Base-by-base conservation (phyloP, 2,888 invertebrate species). In the Eupeodes luniger region DNA sequence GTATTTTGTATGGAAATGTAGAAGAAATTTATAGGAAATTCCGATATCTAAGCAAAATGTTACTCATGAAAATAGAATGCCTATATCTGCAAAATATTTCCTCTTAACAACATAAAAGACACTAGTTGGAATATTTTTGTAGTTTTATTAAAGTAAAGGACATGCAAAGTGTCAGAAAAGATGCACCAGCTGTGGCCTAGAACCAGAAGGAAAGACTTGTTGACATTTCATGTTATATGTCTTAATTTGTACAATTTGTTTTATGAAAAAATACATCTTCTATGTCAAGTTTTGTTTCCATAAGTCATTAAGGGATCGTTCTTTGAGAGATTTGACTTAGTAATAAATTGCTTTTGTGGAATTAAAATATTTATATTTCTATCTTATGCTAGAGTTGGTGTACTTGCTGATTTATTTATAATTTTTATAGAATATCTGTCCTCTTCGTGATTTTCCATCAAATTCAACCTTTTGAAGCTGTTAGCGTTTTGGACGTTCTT, bases 71-170 rank as follows among this genome's bases (percentile, higher is more conserved):
- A 53, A 51, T 47, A 14, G 5, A 69, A 44, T 55, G 70, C 55
- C 70, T 55, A 70, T 74, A 61, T 34, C 2, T 61, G 61, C 61
- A 49, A 61, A 74, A 74, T 49, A 49, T 61, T 61, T 61, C 61
- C 49, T 61, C 49, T 12, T 10, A 27, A 61, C 49, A 19, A 74
- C 36, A 61, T 27, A 59, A 49, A 47, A 59, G 34, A 49, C 59
- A 57, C 59, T 47, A 57, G 55, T 19, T 14, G 36, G 16, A 16
- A 40, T 19, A 19, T 72, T 14, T 34, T 14, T 34, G 5, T 14
- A 51, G 5, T 5, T 40, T 5, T 40, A 7, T 40, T 40, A 3
- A 16, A 51, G 62, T n/a, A 51, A 34, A 51, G 34, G 14, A 34
- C 16, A 53, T 36, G 12, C 36, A 19, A 40, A 12, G 1, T 55